Evolutionary conservation across 2,888 invertebrate genomes (phyloP).

Genomic region (Diplolepis rosae): DNA sequence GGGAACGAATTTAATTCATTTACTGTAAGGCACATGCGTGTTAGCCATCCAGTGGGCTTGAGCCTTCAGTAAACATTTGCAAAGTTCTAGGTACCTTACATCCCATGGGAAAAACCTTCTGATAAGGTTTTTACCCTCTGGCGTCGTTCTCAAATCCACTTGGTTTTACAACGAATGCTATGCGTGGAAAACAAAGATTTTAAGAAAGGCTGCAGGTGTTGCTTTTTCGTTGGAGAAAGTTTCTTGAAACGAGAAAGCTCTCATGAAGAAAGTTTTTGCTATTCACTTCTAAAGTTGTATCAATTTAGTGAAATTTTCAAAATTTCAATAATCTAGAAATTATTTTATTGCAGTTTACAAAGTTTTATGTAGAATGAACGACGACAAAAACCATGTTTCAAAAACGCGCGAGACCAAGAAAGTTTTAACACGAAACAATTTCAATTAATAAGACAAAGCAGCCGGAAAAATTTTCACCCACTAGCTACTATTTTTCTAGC

Average conservation of each 20-base stretch:
- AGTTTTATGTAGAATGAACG: too few species aligned
- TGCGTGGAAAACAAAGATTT: background rate
- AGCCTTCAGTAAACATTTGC: slow-evolving; percentile 63
- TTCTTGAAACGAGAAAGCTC: background rate
- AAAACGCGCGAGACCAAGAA: too few species aligned
- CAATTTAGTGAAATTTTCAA: too few species aligned
- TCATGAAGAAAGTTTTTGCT: too few species aligned
- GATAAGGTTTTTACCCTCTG: slow-evolving; percentile 47
- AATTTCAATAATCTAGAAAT: too few species aligned
- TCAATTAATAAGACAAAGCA: too few species aligned
- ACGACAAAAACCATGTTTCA: too few species aligned
- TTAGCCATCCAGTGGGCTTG: slow-evolving; percentile 40
- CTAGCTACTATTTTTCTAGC: too few species aligned
- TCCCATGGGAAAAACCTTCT: slow-evolving; percentile 47
- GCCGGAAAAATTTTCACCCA: too few species aligned
- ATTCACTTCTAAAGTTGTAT: too few species aligned
- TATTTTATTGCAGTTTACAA: too few species aligned
- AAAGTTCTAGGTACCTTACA: slow-evolving; percentile 49
- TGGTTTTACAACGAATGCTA: background rate
- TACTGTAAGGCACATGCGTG: slow-evolving; percentile 49
- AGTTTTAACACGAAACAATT: too few species aligned
- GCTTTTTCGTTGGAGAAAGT: slow-evolving; percentile 1
- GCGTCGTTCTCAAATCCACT: slow-evolving; percentile 13
- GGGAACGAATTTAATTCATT: slow-evolving; percentile 58
- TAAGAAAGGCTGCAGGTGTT: background rate